A percentile compares a stretch with the other conserved stretches of the same genome.
Evolutionary conservation across 2,113 vertebrate genomes (phyloP).

Genomic region (Octodon degus): DNA sequence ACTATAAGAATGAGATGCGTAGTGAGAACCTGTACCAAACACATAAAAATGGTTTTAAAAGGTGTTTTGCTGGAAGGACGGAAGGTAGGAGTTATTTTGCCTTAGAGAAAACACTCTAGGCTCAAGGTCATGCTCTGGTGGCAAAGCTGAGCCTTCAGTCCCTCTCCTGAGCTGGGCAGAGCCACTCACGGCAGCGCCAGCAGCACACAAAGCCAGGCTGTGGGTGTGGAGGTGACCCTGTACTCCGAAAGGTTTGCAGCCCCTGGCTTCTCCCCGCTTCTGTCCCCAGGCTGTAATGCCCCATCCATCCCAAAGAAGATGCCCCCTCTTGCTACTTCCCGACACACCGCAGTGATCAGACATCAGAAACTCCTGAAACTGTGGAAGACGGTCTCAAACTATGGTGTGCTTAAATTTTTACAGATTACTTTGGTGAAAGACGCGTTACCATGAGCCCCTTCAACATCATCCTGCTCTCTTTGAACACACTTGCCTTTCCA

Average conservation of each 20-base stretch:
- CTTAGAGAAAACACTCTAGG: accelerated
- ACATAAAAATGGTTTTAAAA: too few species aligned
- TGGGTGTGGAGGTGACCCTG: not conserved
- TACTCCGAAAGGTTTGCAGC: not conserved
- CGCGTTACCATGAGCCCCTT: not conserved
- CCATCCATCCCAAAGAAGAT: accelerated
- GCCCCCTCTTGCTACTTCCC: not conserved
- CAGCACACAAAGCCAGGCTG: not conserved
- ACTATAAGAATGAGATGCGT: too few species aligned
- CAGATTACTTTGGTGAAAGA: not conserved
- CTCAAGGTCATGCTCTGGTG: too few species aligned
- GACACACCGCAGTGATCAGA: accelerated
- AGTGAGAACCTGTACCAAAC: too few species aligned
- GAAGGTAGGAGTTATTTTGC: not conserved
- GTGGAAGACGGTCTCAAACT: accelerated
- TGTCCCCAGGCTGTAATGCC: accelerated
- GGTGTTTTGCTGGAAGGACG: too few species aligned
- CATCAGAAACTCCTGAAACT: accelerated
- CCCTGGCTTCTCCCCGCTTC: not conserved
- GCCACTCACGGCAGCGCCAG: not conserved
- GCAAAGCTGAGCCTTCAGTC: accelerated
- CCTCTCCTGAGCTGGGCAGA: accelerated
- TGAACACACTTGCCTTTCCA: not conserved
- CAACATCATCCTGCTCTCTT: too few species aligned
- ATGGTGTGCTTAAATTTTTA: not conserved